These are phyloP conservation scores for Drosophila antonietae DNA, from an alignment of 2,888 invertebrate species.

Conservation along the genomic window DNA sequence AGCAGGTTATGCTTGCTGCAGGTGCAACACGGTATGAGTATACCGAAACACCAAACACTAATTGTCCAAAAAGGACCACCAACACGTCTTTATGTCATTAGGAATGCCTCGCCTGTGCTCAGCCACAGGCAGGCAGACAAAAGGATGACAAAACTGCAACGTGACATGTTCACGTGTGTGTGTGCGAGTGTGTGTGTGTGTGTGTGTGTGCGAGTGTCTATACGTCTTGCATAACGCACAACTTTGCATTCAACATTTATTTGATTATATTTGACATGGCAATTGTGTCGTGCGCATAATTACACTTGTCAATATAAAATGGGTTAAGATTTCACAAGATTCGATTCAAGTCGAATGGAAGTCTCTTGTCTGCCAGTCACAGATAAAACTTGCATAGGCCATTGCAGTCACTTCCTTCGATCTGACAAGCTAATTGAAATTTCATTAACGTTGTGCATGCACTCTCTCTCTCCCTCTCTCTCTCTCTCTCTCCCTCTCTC, in stretches of 20 bases:
- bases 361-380: constrained; percentile 30
- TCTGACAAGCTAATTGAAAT: constrained; percentile 80
- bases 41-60: constrained; percentile 54
- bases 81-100: constrained; percentile 73
- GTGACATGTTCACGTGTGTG: constrained; percentile 75
- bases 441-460: constrained; percentile 73
- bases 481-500: not conserved
- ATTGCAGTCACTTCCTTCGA: constrained; percentile 58
- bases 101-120: constrained; percentile 52
- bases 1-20: constrained; percentile 47
- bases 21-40: constrained; percentile 52
- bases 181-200: not conserved
- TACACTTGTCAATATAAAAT: constrained; percentile 81
- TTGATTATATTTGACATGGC: constrained; percentile 77
- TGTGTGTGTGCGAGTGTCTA: not conserved
- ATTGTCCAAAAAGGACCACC: constrained; percentile 78
- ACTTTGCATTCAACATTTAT: constrained; percentile 66
- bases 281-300: constrained; percentile 80
- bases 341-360: constrained; percentile 30
- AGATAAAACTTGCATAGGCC: constrained; percentile 48
- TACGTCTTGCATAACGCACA: constrained; percentile 45
- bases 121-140: constrained; percentile 19
- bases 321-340: constrained; percentile 71
- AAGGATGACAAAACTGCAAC: constrained; percentile 78
- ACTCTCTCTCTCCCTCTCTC: not conserved